These are phyloP conservation scores for Osmerus mordax DNA, from an alignment of 2,113 vertebrate species.

Conservation along the genomic window DNA sequence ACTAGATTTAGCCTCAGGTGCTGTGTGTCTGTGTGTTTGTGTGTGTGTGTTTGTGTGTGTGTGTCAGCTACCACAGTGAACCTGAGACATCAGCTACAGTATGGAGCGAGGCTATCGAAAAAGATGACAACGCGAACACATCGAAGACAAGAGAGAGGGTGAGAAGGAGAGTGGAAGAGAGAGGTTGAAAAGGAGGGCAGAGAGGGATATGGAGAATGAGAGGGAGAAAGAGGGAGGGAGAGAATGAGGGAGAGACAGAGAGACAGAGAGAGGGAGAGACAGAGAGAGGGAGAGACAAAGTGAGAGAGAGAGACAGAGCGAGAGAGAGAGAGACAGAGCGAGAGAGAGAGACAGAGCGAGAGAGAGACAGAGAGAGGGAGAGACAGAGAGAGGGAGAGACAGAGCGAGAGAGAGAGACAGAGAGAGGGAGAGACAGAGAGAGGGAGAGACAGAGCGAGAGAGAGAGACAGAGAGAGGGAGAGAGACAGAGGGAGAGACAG, in stretches of 20 bases:
- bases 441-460: no score
- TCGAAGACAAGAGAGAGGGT: no score
- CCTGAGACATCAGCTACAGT: constrained; percentile 33
- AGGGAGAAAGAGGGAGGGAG: no score
- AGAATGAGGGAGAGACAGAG: constrained; percentile 2
- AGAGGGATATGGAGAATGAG: no score
- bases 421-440: background rate
- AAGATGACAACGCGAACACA: constrained; percentile 27
- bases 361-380: background rate
- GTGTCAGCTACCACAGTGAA: constrained; percentile 38
- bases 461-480: background rate
- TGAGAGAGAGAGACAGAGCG: constrained; percentile 2
- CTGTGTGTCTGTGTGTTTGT: background rate
- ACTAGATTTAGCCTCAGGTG: constrained; percentile 47
- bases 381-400: background rate
- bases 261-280: constrained; percentile 3
- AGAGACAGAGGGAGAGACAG: background rate
- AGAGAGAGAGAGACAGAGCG: constrained; percentile 10
- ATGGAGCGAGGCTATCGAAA: constrained; percentile 44
- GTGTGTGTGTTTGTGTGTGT: background rate
- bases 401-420: background rate
- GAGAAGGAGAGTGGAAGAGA: no score
- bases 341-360: constrained; percentile 17
- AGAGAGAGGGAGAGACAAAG: no score
- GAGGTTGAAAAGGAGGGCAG: no score